Base-by-base conservation (phyloP, 1,140 invertebrate species). In the Chymomyza costata region DNA sequence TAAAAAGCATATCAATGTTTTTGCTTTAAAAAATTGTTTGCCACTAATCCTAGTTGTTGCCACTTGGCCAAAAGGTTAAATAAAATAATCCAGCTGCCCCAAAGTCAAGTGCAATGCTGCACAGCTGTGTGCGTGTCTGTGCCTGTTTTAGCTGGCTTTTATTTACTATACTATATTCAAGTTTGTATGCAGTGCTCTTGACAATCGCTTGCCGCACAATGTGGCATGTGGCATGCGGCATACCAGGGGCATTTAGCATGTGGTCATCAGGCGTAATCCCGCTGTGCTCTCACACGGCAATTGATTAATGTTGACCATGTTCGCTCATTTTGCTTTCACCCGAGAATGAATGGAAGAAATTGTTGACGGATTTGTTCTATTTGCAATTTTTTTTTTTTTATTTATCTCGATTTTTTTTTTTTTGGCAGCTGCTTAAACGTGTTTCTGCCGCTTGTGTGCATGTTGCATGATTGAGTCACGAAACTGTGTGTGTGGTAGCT, bases 1-100 rank as follows among this genome's bases (percentile, higher is more conserved):
- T 78, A 67, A 78, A 78, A 63, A 78, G 71, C 71, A 78, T 78
- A 78, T 78, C 71, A 49, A 40, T 78, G 71, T 78, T 64, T 35
- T 10, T 21, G 51, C 25, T 41, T 17, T 19, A 31, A 38, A 30
- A 35, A 54, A 65, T 54, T 38, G n/a, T n/a, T n/a, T n/a, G 61
- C 30, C 51, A 65, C 65, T 70, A 76, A 57, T 70, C 62, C 66
- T 71, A 60, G 52, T 57, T 32, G 49, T 66, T 47, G 31, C 39
- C 19, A 34, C 40, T 32, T 30, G 11, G 34, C 50, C 50, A 59
- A 49, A 59, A 59, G 54, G 37, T 54, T n/a, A n/a, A n/a, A n/a
- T n/a, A n/a, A n/a, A n/a, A n/a, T n/a, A n/a, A n/a, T n/a, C n/a
- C n/a, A n/a, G n/a, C n/a, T n/a, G n/a, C n/a, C n/a, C n/a, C n/a